Percentiles rank a stretch among this genome's conserved stretches.
Conservation (phyloP, 2,113 vertebrate species). For the Cavia porcellus region DNA sequence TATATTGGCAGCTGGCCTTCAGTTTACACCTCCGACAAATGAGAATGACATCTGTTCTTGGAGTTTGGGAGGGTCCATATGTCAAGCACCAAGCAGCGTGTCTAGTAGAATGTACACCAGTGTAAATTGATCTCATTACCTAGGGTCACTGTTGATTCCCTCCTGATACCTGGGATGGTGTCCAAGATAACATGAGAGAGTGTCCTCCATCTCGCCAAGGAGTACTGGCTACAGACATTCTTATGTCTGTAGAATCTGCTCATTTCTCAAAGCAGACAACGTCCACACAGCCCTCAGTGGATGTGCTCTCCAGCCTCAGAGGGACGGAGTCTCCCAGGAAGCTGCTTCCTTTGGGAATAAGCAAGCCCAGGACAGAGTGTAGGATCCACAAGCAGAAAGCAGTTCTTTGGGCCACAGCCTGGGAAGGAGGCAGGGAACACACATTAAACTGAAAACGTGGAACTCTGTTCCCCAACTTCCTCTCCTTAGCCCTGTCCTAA, state of each 20-base stretch:
- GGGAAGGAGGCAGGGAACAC: not conserved
- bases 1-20: not conserved
- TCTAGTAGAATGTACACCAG: not conserved
- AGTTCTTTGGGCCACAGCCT: not conserved
- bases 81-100: not conserved
- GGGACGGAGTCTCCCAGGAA: not conserved
- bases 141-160: not conserved
- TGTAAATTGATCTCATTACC: not conserved
- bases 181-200: not conserved
- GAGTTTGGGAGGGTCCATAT: not conserved
- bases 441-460: not conserved
- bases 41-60: not conserved
- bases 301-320: not conserved
- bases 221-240: not conserved
- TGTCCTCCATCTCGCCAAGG: not conserved
- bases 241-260: not conserved
- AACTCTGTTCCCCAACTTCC: not conserved
- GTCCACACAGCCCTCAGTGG: not conserved
- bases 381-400: fast-evolving
- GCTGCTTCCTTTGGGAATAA: not conserved
- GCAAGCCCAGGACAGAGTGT: not conserved
- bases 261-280: not conserved
- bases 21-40: not conserved
- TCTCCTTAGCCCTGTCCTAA: not conserved
- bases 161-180: not conserved